Percentiles rank a stretch among this genome's conserved stretches.
Conservation (phyloP, 2,888 invertebrate genomes). For the Adela reaumurella region DNA sequence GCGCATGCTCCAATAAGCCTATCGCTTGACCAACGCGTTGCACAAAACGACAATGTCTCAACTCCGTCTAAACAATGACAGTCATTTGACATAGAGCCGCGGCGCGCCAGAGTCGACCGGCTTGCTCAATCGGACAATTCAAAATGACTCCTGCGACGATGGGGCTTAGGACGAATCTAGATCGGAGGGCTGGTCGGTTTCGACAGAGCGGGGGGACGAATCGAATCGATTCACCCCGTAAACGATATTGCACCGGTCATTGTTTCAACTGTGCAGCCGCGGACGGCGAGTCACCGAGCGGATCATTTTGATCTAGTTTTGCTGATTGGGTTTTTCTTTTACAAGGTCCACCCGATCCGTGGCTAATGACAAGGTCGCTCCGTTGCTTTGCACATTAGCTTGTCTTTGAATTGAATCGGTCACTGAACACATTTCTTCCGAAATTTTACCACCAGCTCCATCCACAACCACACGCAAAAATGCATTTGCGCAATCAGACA, state of each 20-base stretch:
- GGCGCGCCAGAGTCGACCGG: neutral
- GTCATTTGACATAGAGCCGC: neutral
- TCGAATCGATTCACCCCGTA: constrained; percentile 42
- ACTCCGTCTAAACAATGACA: neutral
- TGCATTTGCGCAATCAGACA: too few relatives aligned
- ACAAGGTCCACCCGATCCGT: neutral
- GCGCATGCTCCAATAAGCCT: constrained; percentile 44
- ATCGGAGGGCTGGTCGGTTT: neutral
- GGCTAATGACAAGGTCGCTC: neutral
- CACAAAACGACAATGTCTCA: neutral
- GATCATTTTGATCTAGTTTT: constrained; percentile 36
- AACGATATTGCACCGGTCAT: constrained; percentile 31
- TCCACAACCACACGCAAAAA: too few relatives aligned
- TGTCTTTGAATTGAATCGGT: too few relatives aligned
- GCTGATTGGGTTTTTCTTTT: constrained; percentile 9
- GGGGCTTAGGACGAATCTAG: too few relatives aligned
- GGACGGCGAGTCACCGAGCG: constrained; percentile 32
- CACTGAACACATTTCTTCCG: too few relatives aligned
- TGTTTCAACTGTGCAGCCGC: constrained; percentile 33
- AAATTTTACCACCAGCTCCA: too few relatives aligned
- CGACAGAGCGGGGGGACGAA: constrained; percentile 15
- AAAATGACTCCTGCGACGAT: too few relatives aligned
- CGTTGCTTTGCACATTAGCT: too few relatives aligned
- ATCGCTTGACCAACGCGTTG: constrained; percentile 33
- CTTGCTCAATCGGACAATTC: too few relatives aligned